A percentile compares a stretch with the other conserved stretches of the same genome.
Evolutionary conservation across 2,888 invertebrate genomes (phyloP).

Genomic region (Spodoptera littoralis): DNA sequence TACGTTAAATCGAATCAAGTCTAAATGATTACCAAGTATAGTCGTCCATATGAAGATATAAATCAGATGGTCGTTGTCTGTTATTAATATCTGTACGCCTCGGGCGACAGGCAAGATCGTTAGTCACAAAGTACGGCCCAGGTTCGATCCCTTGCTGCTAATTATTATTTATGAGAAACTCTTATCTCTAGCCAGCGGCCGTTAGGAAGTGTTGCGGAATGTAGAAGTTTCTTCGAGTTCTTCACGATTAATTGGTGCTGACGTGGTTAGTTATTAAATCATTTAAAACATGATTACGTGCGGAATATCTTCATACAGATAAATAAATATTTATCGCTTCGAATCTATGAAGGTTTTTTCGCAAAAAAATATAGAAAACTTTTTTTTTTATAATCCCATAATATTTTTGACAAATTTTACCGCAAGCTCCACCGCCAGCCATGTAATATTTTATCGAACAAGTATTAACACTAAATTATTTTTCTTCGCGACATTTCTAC

Average conservation of each 20-base stretch:
- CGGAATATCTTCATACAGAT: too few species aligned
- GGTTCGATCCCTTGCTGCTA: conserved; percentile 76
- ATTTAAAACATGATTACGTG: too few species aligned
- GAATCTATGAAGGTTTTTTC: not conserved
- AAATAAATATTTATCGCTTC: too few species aligned
- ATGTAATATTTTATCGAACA: too few species aligned
- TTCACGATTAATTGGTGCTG: conserved; percentile 5
- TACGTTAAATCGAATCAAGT: conserved; percentile 57
- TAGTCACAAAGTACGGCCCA: conserved; percentile 70
- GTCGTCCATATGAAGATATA: conserved; percentile 70
- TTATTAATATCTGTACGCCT: conserved; percentile 74
- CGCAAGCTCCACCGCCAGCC: too few species aligned
- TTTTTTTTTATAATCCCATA: not conserved
- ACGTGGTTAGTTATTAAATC: not conserved
- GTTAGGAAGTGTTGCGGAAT: conserved; percentile 68
- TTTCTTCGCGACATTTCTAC: not conserved
- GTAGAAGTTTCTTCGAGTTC: conserved; percentile 50
- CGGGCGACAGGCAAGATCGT: conserved; percentile 71
- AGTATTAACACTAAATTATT: too few species aligned
- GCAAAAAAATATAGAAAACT: not conserved
- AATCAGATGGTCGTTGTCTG: conserved; percentile 69
- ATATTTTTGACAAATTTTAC: not conserved
- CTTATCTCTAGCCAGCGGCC: conserved; percentile 70
- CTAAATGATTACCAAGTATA: conserved; percentile 53
- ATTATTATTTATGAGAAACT: conserved; percentile 80